Evolutionary conservation across 2,888 invertebrate species (phyloP), one percentile per base, ranked within the genome.

Genomic region (Limenitis camilla): DNA sequence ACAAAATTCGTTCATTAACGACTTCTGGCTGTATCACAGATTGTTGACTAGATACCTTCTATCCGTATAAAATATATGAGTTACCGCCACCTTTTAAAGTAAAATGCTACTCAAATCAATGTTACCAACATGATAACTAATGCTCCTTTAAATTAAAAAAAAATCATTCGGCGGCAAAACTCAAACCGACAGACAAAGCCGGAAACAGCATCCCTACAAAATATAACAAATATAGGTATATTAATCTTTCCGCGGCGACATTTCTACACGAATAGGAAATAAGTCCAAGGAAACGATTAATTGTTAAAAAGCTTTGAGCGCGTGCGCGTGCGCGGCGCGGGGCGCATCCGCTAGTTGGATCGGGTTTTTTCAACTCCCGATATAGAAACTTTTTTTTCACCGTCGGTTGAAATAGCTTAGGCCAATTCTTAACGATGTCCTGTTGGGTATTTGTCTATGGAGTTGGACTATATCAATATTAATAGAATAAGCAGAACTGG

Each of bases 381-480:
- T 65, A 62, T 68, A 68, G 66, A 67, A 45, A 56, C 58, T 61
- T 60, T 61, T 60, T 62, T 64, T 60, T 62, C 56, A 53, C 59
- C 64, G 66, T 55, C 55, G 58, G 62, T 61, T 53, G 64, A 62
- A 67, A 67, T 67, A 65, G 68, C 57, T 63, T 53, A 61, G 64
- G 62, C 61, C 62, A 61, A 64, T 66, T 60, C 66, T 66, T 68
- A 66, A 68, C 61, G 67, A 68, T 68, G 67, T 68, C 67, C 67
- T 66, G 64, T 59, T 40, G 19, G 62, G 11, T 60, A 38, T 33
- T n/a, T 29, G 48, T 53, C 10, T 46, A 36, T 61, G 60, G 65
- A 63, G 31, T 10, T n/a, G 46, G 39, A 40, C 50, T 56, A 28
- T 39, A 48, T 7, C 19, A 33, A 27, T 39, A 38, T n/a, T 28